Evolutionary conservation across 2,888 invertebrate genomes (phyloP).

Genomic region (Mesorhabditis belari): DNA sequence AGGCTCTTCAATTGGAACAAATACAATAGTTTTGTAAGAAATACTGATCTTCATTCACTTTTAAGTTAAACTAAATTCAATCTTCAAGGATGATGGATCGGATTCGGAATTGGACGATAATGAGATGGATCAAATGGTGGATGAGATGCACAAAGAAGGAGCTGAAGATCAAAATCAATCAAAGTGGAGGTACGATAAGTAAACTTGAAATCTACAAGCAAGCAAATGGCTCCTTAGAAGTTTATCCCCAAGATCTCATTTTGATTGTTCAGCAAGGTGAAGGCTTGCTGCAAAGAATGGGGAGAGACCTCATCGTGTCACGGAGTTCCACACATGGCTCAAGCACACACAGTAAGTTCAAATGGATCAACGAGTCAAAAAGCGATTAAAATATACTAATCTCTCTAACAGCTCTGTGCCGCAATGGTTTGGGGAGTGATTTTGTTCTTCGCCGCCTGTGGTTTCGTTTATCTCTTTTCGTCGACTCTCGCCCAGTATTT

Average conservation of each 20-base stretch:
- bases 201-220: not conserved
- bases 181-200: slow-evolving; percentile 25
- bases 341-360: slow-evolving; percentile 15
- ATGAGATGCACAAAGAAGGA: slow-evolving; percentile 33
- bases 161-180: slow-evolving; percentile 9
- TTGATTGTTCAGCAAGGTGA: slow-evolving; percentile 25
- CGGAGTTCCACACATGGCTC: slow-evolving; percentile 36
- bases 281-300: slow-evolving; percentile 28
- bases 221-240: no score
- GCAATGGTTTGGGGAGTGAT: slow-evolving; percentile 32
- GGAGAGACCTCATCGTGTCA: slow-evolving; percentile 34
- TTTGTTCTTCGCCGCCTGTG: slow-evolving; percentile 24
- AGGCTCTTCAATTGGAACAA: no score
- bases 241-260: not conserved
- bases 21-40: no score
- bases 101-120: slow-evolving; percentile 24
- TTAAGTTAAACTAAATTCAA: no score
- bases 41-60: no score
- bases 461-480: slow-evolving; percentile 34
- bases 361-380: no score
- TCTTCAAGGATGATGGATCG: slow-evolving; percentile 18
- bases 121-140: slow-evolving; percentile 30
- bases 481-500: slow-evolving; percentile 27
- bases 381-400: not conserved
- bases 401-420: slow-evolving; percentile 10